A percentile compares a stretch with the other conserved stretches of the same genome.
Conservation (phyloP, 2,888 invertebrate genomes). For the Caenorhabditis sp. region DNA sequence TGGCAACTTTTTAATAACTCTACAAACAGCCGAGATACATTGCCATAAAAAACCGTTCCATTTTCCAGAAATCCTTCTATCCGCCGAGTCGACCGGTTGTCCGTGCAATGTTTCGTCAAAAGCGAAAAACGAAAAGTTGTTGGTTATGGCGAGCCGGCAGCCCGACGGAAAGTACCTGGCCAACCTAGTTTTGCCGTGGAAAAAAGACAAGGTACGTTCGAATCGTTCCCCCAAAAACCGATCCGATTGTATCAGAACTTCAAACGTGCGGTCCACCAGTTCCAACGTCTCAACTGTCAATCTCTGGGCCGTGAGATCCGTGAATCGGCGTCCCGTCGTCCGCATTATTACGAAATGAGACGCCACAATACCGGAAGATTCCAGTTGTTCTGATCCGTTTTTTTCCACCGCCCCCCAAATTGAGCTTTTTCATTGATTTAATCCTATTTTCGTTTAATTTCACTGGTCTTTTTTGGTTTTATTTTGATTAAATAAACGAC, state of each 20-base stretch:
- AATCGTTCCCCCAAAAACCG: no score
- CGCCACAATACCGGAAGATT: slow-evolving; percentile 65
- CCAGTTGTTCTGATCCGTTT: slow-evolving; percentile 50
- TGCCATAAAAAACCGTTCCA: no score
- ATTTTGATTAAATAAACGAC: no score
- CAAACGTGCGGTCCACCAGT: slow-evolving; percentile 78
- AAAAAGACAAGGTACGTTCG: slow-evolving; percentile 60
- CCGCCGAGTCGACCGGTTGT: slow-evolving; percentile 53
- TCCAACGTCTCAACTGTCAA: slow-evolving; percentile 77
- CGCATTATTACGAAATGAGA: slow-evolving; percentile 65
- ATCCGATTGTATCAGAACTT: slow-evolving; percentile 72
- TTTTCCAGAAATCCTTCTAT: slow-evolving; percentile 65
- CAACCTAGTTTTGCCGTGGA: slow-evolving; percentile 76
- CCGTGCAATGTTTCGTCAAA: slow-evolving; percentile 56
- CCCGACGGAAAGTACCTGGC: slow-evolving; percentile 66
- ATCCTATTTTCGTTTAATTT: background rate
- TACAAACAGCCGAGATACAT: no score
- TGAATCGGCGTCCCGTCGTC: slow-evolving; percentile 73
- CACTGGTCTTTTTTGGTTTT: no score
- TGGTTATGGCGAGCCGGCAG: slow-evolving; percentile 71
- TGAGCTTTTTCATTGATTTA: background rate
- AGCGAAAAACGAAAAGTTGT: slow-evolving; percentile 47
- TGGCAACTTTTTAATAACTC: no score
- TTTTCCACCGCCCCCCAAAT: no score
- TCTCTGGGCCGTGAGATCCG: slow-evolving; percentile 78